Conservation (phyloP, 2,113 vertebrate genomes). For the Nycticebus coucang region DNA sequence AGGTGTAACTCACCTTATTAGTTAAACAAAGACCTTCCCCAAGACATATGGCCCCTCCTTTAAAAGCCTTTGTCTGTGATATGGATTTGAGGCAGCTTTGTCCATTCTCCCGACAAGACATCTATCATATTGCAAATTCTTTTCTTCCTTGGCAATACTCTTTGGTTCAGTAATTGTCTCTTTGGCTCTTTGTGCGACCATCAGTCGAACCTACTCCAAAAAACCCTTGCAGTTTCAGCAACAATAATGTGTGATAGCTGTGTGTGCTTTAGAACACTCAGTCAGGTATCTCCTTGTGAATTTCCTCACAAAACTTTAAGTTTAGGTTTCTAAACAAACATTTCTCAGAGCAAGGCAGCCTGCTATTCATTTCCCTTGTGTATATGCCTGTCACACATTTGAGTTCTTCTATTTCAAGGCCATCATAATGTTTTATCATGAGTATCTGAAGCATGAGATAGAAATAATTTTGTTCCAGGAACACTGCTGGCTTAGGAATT, state of each 20-base stretch:
- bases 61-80: no score
- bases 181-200: no score
- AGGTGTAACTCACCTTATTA: no score
- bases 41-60: no score
- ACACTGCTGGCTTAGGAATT: constrained; percentile 8
- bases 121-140: no score
- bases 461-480: constrained; percentile 7
- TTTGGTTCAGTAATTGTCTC: no score
- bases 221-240: no score
- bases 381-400: background rate
- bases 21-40: no score
- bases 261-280: constrained; percentile 30
- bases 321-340: constrained; percentile 41
- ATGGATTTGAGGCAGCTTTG: no score
- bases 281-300: background rate
- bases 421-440: constrained; percentile 18
- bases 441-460: constrained; percentile 22
- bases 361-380: background rate
- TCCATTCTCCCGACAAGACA: no score
- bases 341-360: background rate
- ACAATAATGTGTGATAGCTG: background rate
- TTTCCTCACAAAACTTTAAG: background rate
- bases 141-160: no score
- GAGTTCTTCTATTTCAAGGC: constrained; percentile 13
- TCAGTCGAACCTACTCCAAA: no score